phyloP scores from a whole-genome alignment of 2,888 invertebrate species.

The Leptothorax acervorum region DNA sequence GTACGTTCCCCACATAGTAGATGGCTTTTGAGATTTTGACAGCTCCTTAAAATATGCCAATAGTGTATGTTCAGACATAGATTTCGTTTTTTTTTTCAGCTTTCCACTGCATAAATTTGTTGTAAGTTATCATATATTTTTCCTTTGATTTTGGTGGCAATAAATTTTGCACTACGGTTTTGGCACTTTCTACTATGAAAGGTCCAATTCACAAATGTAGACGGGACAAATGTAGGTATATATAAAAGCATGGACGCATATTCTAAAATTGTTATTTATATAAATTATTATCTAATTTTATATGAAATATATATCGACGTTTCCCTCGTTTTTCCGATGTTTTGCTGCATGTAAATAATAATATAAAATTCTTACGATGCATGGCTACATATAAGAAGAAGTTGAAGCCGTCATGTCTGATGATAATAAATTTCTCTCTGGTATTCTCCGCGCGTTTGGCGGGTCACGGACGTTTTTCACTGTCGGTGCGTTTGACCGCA shows the following conservation, averaged over 20 bases:
- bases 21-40: too few relatives aligned
- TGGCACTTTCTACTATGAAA: neutral
- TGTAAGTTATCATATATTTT: too few relatives aligned
- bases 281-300: neutral
- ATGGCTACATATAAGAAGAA: neutral
- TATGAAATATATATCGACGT: neutral
- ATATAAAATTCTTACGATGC: constrained; percentile 1
- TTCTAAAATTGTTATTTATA: neutral
- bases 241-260: neutral
- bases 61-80: too few relatives aligned
- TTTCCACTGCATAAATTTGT: too few relatives aligned
- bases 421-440: constrained; percentile 42
- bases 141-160: too few relatives aligned
- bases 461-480: constrained; percentile 45
- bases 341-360: neutral
- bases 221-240: too few relatives aligned
- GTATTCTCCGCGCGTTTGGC: constrained; percentile 26
- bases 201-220: neutral
- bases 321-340: neutral
- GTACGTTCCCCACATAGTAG: too few relatives aligned
- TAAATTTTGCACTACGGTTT: too few relatives aligned
- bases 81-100: too few relatives aligned
- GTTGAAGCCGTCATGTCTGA: constrained; percentile 16
- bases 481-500: constrained; percentile 42
- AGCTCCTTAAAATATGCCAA: too few relatives aligned